phyloP scores from a whole-genome alignment of 2,797 vertebrate genomes.

The Crax fasciolata region DNA sequence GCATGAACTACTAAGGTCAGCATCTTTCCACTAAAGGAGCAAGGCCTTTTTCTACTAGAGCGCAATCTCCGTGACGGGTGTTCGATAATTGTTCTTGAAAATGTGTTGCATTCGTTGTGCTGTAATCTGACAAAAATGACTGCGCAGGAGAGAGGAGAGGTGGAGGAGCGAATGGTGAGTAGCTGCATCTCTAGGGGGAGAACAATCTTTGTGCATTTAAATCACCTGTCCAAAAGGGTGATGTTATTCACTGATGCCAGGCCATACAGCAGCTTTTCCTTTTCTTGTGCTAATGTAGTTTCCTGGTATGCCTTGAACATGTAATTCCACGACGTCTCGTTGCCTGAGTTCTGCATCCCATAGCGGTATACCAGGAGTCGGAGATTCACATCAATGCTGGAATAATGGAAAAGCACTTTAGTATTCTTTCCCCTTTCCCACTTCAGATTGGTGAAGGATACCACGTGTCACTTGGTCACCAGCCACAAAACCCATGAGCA shows the following conservation, averaged over 20 bases:
- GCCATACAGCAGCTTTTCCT: conserved; percentile 95
- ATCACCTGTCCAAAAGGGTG: conserved; percentile 86
- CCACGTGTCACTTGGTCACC: not conserved
- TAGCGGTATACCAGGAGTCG: conserved; percentile 93
- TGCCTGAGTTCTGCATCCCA: conserved; percentile 91
- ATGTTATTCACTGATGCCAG: conserved; percentile 90
- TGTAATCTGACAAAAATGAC: conserved; percentile 11
- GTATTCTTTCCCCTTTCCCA: not conserved
- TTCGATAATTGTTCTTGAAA: conserved; percentile 6
- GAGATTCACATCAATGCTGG: conserved; percentile 89
- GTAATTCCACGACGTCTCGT: conserved; percentile 84
- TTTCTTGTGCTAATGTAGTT: conserved; percentile 92
- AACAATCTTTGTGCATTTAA: not conserved
- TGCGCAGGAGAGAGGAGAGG: not conserved
- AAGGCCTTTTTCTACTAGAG: not conserved
- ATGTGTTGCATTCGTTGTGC: not conserved
- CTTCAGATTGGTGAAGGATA: not conserved
- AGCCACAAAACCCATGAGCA: not conserved
- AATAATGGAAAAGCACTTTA: conserved; percentile 51
- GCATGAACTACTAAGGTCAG: not conserved
- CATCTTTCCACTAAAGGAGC: not conserved
- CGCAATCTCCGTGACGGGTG: not conserved
- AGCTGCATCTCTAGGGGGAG: not conserved
- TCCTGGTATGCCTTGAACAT: conserved; percentile 89
- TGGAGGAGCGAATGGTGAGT: not conserved